Evolutionary conservation across 2,797 vertebrate genomes (phyloP).

Genomic region (Carduelis carduelis): DNA sequence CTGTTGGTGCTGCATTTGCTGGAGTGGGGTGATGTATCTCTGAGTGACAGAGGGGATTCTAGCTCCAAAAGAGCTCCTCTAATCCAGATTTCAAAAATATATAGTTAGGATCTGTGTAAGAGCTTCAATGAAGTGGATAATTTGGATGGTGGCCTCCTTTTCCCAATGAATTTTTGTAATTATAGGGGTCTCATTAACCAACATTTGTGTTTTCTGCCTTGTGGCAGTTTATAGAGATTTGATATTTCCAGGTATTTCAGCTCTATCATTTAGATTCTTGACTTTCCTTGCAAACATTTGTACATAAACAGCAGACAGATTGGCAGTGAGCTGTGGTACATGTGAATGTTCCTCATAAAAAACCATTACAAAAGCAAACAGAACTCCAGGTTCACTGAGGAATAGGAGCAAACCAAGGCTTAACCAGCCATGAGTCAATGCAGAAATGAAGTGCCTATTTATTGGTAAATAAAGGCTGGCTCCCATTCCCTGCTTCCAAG

Average conservation of each 20-base stretch:
- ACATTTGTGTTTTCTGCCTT: background rate
- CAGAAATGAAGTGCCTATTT: background rate
- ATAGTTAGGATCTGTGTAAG: background rate
- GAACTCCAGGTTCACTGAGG: background rate
- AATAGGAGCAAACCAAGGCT: background rate
- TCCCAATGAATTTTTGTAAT: background rate
- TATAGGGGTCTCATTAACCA: background rate
- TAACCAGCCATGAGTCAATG: background rate
- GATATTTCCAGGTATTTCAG: background rate
- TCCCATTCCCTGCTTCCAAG: background rate
- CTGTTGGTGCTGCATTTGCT: background rate
- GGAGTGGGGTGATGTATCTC: background rate
- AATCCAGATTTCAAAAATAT: background rate
- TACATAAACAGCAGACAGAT: background rate
- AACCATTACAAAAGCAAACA: background rate
- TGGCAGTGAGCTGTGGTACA: background rate
- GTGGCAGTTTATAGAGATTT: background rate
- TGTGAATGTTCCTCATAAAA: background rate
- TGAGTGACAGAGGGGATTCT: background rate
- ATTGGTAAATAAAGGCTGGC: slow-evolving; percentile 14
- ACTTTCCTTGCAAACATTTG: background rate
- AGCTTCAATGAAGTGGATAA: background rate
- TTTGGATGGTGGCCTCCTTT: background rate
- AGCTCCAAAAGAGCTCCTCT: background rate
- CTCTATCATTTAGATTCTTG: background rate